Percentiles rank a stretch among this genome's conserved stretches.
These are phyloP conservation scores for Cryptocheilus praepositus DNA, from an alignment of 2,888 invertebrate genomes.

Conservation along the genomic window DNA sequence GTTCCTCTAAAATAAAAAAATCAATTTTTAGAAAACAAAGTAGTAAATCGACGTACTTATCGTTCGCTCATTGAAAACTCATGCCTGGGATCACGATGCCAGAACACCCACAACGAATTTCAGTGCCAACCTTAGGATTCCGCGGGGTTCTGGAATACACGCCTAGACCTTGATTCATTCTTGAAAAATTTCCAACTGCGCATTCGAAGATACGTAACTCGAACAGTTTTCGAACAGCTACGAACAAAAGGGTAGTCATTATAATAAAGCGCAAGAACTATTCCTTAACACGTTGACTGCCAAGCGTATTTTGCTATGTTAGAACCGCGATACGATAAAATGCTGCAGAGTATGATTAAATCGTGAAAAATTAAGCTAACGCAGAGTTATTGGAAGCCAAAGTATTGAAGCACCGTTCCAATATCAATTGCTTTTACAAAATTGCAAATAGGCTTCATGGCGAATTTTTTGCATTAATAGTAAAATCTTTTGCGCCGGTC, in stretches of 20 bases:
- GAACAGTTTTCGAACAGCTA: constrained; percentile 79
- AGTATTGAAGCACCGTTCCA: too few relatives aligned
- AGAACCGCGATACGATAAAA: too few relatives aligned
- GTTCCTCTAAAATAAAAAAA: constrained; percentile 72
- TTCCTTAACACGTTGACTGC: too few relatives aligned
- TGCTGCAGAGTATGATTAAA: too few relatives aligned
- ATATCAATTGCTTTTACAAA: too few relatives aligned
- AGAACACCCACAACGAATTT: constrained; percentile 73
- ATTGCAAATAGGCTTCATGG: too few relatives aligned
- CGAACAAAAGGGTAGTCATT: constrained; percentile 6
- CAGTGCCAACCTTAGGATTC: constrained; percentile 63
- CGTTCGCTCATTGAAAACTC: not conserved
- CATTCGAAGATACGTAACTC: constrained; percentile 79
- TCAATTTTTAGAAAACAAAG: not conserved
- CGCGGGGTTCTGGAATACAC: constrained; percentile 58
- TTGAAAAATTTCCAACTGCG: constrained; percentile 79
- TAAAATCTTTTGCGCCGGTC: too few relatives aligned
- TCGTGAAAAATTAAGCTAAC: too few relatives aligned
- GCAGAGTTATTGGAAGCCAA: too few relatives aligned
- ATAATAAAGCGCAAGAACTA: not conserved
- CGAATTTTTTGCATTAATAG: too few relatives aligned
- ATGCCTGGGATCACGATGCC: constrained; percentile 71
- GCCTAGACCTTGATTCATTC: constrained; percentile 64
- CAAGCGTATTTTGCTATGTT: too few relatives aligned
- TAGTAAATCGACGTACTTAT: not conserved